Conservation (phyloP, 2,113 vertebrate species). For the Acanthisitta chloris region DNA sequence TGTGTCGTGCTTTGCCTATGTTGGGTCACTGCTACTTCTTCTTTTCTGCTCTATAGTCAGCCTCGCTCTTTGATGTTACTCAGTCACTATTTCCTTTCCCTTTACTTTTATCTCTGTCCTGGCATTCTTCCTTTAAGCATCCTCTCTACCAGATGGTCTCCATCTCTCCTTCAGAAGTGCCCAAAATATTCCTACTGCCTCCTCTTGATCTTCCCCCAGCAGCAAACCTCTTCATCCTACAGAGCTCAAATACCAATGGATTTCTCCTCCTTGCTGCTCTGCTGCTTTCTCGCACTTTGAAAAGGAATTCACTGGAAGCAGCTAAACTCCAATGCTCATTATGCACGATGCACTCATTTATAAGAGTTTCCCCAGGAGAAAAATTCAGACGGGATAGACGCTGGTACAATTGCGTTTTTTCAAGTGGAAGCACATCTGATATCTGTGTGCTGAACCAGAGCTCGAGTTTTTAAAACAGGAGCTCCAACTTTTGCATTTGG, state of each 20-base stretch:
- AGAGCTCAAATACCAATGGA: constrained; percentile 70
- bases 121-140: constrained; percentile 77
- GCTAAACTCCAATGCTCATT: constrained; percentile 60
- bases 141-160: constrained; percentile 81
- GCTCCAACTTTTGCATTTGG: constrained; percentile 43
- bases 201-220: constrained; percentile 78
- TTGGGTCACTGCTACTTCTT: constrained; percentile 63
- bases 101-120: constrained; percentile 82
- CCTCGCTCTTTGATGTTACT: constrained; percentile 75
- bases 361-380: constrained; percentile 52
- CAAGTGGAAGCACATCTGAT: constrained; percentile 36
- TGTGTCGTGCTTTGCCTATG: constrained; percentile 43
- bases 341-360: constrained; percentile 44
- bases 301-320: constrained; percentile 60
- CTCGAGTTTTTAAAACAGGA: constrained; percentile 49
- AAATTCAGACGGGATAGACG: constrained; percentile 26
- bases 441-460: neutral
- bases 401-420: constrained; percentile 42
- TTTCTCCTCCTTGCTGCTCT: constrained; percentile 56
- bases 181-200: constrained; percentile 77
- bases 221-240: constrained; percentile 67
- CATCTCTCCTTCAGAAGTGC: constrained; percentile 79
- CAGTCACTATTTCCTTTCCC: constrained; percentile 78
- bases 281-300: constrained; percentile 53
- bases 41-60: constrained; percentile 54